Base-by-base conservation (phyloP, 2,797 vertebrate species). In the Rhinogobio ventralis region DNA sequence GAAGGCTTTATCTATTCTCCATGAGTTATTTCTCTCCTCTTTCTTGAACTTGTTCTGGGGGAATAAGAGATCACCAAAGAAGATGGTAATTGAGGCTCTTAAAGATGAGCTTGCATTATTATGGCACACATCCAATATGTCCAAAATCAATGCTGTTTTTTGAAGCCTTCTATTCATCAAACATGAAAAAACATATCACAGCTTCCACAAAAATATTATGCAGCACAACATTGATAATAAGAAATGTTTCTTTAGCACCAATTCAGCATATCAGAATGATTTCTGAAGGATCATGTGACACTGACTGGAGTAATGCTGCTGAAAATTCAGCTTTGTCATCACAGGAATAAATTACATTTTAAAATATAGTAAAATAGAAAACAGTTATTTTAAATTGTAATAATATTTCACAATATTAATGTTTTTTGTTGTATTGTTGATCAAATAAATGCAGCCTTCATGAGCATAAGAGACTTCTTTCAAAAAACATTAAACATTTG, bases 1-100 rank as follows among this genome's bases (percentile, higher is more conserved):
- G 90, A 99, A 99, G 80, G 98, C 98, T 94, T 99, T 99, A 91
- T 99, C 98, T 90, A 99, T 95, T 93, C 98, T 96, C 98, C 98
- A 99, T 57, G 96, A 92, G 89, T 99, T 99, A 69, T 89, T 79
- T 87, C 96, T 94, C 90, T 99, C 98, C 87, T 99, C 98, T 87
- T 96, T 98, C 92, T 99, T 99, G 93, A 99, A 99, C 93, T 99
- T 99, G 94, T 99, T 99, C 98, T 99, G 92, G 87, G 91, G 90
- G 11, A 86, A 78, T 1, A 91, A 92, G 79, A 86, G 39, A 39
- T 30, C 64, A 39, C 13, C 9, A 49, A 75, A 62, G 6, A 36
- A 51, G 23, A 33, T 17, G 42, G 15, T 42, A 13, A 17, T 39
- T 67, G 33, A 53, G 42, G 17, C 20, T 17, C 45, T 57, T 49